Percentiles rank a stretch among this genome's conserved stretches.
These are phyloP conservation scores for Peucedramus taeniatus DNA, from an alignment of 2,113 vertebrate species.

Conservation along the genomic window DNA sequence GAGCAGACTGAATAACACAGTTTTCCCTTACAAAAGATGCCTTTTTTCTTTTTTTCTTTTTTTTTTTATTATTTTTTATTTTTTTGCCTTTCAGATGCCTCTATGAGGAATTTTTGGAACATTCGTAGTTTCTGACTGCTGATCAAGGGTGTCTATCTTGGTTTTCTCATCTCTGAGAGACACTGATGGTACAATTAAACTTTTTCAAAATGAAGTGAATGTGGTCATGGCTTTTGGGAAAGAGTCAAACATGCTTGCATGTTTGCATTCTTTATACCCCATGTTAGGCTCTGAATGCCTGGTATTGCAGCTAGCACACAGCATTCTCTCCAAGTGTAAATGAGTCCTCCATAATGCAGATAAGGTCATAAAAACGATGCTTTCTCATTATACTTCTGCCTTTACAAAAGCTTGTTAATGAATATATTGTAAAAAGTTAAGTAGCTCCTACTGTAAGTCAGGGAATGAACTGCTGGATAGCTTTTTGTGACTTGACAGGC, in stretches of 20 bases:
- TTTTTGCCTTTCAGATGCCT: neutral
- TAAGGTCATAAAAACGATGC: neutral
- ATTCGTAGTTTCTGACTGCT: neutral
- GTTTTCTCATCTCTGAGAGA: neutral
- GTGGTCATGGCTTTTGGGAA: conserved; percentile 49
- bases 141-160: neutral
- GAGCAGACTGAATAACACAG: neutral
- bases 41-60: neutral
- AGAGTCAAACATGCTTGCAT: conserved; percentile 2
- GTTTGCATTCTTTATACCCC: conserved; percentile 18
- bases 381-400: neutral
- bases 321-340: neutral
- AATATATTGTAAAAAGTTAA: neutral
- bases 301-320: neutral
- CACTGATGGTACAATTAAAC: neutral
- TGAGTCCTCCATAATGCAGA: neutral
- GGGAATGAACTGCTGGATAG: neutral
- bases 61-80: neutral
- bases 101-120: neutral
- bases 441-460: neutral
- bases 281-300: conserved; percentile 19
- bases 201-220: conserved; percentile 28
- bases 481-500: neutral
- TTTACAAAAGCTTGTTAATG: neutral
- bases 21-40: neutral